These are phyloP conservation scores for Tenualosa thibaudeaui DNA, from an alignment of 2,797 vertebrate species.

Conservation along the genomic window DNA sequence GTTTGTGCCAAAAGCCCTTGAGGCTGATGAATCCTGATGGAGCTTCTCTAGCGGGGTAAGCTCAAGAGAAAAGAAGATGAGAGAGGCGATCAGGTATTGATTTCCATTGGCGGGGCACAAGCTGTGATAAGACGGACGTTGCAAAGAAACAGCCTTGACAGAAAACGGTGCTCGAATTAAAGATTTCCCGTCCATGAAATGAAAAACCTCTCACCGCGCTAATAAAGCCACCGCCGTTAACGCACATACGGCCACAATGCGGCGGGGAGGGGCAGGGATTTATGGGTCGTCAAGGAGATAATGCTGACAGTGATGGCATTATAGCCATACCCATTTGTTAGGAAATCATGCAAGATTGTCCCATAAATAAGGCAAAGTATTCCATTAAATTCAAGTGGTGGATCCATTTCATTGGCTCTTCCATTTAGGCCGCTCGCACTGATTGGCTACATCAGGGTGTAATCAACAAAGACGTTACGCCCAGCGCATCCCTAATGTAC, in stretches of 20 bases:
- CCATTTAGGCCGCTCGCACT: constrained; percentile 68
- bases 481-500: background rate
- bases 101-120: constrained; percentile 48
- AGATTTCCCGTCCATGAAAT: constrained; percentile 71
- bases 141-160: constrained; percentile 58
- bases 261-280: constrained; percentile 25
- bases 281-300: constrained; percentile 36
- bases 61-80: too few species aligned
- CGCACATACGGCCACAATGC: constrained; percentile 34
- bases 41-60: background rate
- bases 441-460: constrained; percentile 42
- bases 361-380: constrained; percentile 66
- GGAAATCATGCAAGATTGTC: constrained; percentile 60
- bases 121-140: constrained; percentile 41
- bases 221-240: constrained; percentile 57
- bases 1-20: background rate
- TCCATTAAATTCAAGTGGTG: constrained; percentile 60
- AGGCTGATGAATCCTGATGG: background rate
- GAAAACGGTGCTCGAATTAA: constrained; percentile 64
- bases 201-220: constrained; percentile 62
- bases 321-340: constrained; percentile 63
- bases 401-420: constrained; percentile 61
- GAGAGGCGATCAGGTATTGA: constrained; percentile 58
- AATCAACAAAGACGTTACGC: background rate
- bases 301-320: constrained; percentile 68